Evolutionary conservation across 2,113 vertebrate genomes (phyloP).

Genomic region (Limanda limanda): DNA sequence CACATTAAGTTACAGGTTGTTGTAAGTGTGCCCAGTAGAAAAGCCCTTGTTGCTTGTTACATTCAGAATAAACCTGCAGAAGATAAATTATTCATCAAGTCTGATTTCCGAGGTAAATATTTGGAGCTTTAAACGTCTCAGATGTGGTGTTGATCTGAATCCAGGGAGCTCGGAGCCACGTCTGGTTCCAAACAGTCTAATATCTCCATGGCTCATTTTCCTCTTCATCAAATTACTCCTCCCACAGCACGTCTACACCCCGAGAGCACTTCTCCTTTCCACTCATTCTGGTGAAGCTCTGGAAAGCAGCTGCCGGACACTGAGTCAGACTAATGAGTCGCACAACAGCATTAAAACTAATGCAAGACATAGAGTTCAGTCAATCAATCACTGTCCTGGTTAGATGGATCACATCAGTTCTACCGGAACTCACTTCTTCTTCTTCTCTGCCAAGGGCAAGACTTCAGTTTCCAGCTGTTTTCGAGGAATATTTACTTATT

Average conservation of each 20-base stretch:
- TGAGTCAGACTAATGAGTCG: not conserved
- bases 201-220: not conserved
- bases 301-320: not conserved
- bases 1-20: not conserved
- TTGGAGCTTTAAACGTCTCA: not conserved
- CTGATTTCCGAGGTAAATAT: not conserved
- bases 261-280: not conserved
- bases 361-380: not conserved
- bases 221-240: slow-evolving; percentile 6
- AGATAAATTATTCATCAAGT: not conserved
- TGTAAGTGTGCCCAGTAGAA: not conserved
- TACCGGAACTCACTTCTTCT: too few species aligned
- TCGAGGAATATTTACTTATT: too few species aligned
- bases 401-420: not conserved
- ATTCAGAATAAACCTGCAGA: too few species aligned
- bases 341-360: not conserved
- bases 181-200: not conserved
- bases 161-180: not conserved
- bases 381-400: not conserved
- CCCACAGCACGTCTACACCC: not conserved
- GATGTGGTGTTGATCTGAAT: not conserved
- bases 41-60: not conserved
- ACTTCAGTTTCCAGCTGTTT: too few species aligned
- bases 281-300: not conserved
- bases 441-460: too few species aligned